Percentiles rank a stretch among this genome's conserved stretches.
Conservation (phyloP, 1,140 invertebrate species). For the Melitaea cinxia region DNA sequence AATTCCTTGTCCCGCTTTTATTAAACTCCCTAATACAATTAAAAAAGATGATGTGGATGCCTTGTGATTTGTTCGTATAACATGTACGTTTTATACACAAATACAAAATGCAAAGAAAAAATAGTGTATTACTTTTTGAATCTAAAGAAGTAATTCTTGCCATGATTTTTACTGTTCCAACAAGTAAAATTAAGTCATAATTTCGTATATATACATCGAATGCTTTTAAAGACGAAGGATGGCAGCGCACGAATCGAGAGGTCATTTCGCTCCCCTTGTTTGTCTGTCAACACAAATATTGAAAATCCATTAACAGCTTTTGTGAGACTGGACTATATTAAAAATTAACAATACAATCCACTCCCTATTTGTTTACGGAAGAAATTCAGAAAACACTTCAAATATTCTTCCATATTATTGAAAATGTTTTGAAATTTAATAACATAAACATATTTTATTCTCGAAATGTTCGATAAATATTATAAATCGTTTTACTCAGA, state of each 20-base stretch:
- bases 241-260: conserved; percentile 13
- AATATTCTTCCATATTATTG: neutral
- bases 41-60: too few relatives aligned
- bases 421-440: neutral
- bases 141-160: too few relatives aligned
- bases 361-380: neutral
- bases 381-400: neutral
- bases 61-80: too few relatives aligned
- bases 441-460: too few relatives aligned
- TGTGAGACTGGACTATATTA: conserved; percentile 40
- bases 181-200: neutral
- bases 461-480: too few relatives aligned
- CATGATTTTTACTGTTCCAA: neutral
- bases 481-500: too few relatives aligned
- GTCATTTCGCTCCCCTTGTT: conserved; percentile 52
- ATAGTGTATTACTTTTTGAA: too few relatives aligned
- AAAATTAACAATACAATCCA: conserved; percentile 61
- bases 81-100: too few relatives aligned
- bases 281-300: conserved; percentile 72
- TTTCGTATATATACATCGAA: neutral
- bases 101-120: too few relatives aligned
- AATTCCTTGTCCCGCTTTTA: too few relatives aligned
- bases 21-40: too few relatives aligned
- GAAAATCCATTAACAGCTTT: conserved; percentile 69
- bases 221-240: neutral